These are phyloP conservation scores for Pocillopora damicornis DNA, from an alignment of 64 coral and sea anemone species.

Conservation along the genomic window DNA sequence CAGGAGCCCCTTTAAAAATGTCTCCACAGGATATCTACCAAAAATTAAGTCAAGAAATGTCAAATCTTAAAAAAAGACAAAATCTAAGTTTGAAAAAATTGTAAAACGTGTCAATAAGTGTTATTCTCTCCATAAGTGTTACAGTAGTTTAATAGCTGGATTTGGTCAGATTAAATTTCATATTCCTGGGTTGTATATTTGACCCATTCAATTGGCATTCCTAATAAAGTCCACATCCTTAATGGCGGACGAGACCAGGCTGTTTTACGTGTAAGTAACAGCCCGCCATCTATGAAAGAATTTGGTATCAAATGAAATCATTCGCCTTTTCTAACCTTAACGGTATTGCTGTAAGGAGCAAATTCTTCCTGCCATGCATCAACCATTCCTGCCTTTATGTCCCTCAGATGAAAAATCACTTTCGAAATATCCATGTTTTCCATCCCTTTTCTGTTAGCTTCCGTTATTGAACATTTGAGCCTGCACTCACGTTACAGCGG, in stretches of 20 bases:
- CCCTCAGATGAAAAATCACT: slow-evolving; percentile 22
- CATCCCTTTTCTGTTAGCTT: too few relatives aligned
- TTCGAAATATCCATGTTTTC: neutral
- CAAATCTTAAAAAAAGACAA: neutral
- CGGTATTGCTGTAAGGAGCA: neutral
- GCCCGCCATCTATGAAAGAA: too few relatives aligned
- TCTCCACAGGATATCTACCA: slow-evolving; percentile 67
- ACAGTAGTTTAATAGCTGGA: too few relatives aligned
- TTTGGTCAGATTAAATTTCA: too few relatives aligned
- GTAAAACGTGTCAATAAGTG: neutral
- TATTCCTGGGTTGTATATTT: too few relatives aligned
- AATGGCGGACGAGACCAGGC: too few relatives aligned
- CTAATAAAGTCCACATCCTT: too few relatives aligned
- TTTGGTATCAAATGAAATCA: too few relatives aligned
- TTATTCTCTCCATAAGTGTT: too few relatives aligned
- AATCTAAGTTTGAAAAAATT: neutral
- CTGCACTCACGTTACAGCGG: neutral
- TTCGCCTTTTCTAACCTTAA: neutral
- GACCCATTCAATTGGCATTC: too few relatives aligned
- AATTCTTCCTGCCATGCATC: slow-evolving; percentile 27
- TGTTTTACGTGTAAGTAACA: too few relatives aligned
- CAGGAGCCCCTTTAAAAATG: slow-evolving; percentile 64
- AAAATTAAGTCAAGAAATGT: neutral
- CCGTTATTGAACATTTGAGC: neutral
- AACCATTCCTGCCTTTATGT: slow-evolving; percentile 16